phyloP scores from a whole-genome alignment of 2,888 invertebrate genomes.

The Tillus elongatus region DNA sequence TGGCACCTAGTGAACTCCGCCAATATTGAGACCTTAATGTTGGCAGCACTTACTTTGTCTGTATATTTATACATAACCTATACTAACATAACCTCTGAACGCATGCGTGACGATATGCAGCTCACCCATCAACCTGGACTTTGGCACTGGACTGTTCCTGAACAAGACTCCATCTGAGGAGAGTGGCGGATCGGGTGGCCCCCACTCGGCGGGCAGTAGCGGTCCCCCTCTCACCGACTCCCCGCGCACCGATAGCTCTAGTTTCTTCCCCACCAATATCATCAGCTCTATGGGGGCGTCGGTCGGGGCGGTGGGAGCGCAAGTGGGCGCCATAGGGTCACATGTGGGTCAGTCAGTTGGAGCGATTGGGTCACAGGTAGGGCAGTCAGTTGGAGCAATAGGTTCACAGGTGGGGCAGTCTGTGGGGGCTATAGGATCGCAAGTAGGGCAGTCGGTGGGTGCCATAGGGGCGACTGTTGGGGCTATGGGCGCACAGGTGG shows the following conservation, averaged over 20 bases:
- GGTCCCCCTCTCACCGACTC: slow-evolving; percentile 58
- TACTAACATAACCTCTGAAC: too few species aligned
- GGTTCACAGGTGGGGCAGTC: slow-evolving; percentile 37
- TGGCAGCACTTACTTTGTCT: too few species aligned
- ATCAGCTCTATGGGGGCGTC: slow-evolving; percentile 40
- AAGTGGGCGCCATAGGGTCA: slow-evolving; percentile 37
- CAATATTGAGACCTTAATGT: too few species aligned
- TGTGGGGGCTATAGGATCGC: slow-evolving; percentile 32
- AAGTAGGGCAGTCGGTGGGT: slow-evolving; percentile 33
- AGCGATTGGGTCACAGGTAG: slow-evolving; percentile 33
- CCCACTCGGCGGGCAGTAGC: slow-evolving; percentile 32
- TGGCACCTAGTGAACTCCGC: too few species aligned
- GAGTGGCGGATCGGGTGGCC: slow-evolving; percentile 55
- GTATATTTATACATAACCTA: too few species aligned
- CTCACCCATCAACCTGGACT: slow-evolving; percentile 90
- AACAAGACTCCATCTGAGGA: slow-evolving; percentile 89
- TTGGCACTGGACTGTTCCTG: slow-evolving; percentile 90
- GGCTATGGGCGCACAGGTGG: slow-evolving; percentile 32
- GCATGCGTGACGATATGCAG: too few species aligned
- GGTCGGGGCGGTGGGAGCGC: slow-evolving; percentile 34
- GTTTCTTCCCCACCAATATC: slow-evolving; percentile 41
- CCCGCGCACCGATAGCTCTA: slow-evolving; percentile 40
- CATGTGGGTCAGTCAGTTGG: slow-evolving; percentile 34
- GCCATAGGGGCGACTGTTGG: slow-evolving; percentile 34
- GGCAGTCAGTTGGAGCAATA: slow-evolving; percentile 34